phyloP scores from a whole-genome alignment of 2,888 invertebrate genomes.

The Dryobotodes eremita region DNA sequence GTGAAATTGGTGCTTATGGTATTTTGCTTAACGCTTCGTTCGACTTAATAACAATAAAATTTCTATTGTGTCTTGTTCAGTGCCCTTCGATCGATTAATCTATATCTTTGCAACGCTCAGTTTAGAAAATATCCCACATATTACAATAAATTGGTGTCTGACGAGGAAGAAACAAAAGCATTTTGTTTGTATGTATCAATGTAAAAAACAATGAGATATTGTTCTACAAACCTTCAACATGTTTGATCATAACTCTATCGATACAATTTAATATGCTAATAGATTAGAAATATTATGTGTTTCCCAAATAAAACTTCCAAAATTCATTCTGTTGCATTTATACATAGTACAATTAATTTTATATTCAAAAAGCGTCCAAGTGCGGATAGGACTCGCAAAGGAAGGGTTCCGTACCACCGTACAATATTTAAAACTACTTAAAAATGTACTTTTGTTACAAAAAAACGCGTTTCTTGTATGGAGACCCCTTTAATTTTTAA shows the following conservation, averaged over 20 bases:
- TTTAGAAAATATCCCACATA: background rate
- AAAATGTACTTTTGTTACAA: background rate
- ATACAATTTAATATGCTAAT: background rate
- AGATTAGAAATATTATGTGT: conserved; percentile 11
- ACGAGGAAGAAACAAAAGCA: background rate
- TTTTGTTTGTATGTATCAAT: background rate
- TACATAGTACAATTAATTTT: conserved; percentile 62
- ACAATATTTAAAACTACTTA: background rate
- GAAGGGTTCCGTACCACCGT: background rate
- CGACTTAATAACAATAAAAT: background rate
- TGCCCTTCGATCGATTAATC: background rate
- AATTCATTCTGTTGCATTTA: conserved; percentile 52
- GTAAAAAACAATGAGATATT: conserved; percentile 40
- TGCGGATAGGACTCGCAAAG: background rate
- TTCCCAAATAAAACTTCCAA: conserved; percentile 50
- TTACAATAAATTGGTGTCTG: background rate
- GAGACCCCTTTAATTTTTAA: background rate
- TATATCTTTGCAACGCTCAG: background rate
- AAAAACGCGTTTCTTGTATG: background rate
- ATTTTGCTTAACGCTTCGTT: background rate
- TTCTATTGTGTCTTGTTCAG: background rate
- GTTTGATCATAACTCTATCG: background rate
- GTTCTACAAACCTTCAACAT: conserved; percentile 15
- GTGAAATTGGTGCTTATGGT: too few relatives aligned
- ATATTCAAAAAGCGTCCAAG: conserved; percentile 4